phyloP scores from a whole-genome alignment of 53 echinoderm and acorn worm species.

The Actinopyga echinites region DNA sequence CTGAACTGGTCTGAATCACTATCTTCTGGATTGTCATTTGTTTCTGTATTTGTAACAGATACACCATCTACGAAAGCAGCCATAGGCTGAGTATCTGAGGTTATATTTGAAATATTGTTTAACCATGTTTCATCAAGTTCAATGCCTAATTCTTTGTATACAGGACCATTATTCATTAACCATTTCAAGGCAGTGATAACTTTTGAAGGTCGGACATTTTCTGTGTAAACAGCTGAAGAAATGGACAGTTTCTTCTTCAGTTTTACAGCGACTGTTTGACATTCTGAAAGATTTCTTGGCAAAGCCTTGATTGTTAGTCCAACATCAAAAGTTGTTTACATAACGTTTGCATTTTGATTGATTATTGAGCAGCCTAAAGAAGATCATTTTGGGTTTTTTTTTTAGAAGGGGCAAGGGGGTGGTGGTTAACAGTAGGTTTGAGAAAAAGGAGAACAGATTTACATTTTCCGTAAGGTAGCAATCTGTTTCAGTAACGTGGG shows the following conservation, averaged over 20 bases:
- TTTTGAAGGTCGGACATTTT: constrained; percentile 49
- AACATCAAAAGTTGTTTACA: constrained; percentile 41
- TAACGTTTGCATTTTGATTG: constrained; percentile 38
- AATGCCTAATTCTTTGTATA: constrained; percentile 29
- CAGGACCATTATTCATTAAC: constrained; percentile 9
- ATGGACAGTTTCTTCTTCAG: constrained; percentile 7
- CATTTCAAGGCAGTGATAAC: constrained; percentile 39
- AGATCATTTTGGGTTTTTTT: no score
- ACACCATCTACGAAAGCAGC: background rate
- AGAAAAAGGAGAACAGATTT: no score
- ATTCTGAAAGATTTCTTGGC: constrained; percentile 10
- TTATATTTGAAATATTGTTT: background rate
- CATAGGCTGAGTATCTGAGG: background rate
- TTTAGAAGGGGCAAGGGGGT: no score
- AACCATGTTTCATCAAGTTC: background rate
- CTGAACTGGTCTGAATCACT: no score
- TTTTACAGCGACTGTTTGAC: constrained; percentile 46
- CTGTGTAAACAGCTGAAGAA: background rate
- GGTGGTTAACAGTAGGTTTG: no score
- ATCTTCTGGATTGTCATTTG: no score
- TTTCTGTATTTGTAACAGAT: no score
- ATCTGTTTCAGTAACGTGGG: no score
- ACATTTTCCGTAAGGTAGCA: no score
- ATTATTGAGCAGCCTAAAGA: constrained; percentile 34
- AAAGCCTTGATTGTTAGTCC: constrained; percentile 28